Base-by-base conservation (phyloP, 2,797 vertebrate genomes). In the Gymnoscopelus microlampas region DNA sequence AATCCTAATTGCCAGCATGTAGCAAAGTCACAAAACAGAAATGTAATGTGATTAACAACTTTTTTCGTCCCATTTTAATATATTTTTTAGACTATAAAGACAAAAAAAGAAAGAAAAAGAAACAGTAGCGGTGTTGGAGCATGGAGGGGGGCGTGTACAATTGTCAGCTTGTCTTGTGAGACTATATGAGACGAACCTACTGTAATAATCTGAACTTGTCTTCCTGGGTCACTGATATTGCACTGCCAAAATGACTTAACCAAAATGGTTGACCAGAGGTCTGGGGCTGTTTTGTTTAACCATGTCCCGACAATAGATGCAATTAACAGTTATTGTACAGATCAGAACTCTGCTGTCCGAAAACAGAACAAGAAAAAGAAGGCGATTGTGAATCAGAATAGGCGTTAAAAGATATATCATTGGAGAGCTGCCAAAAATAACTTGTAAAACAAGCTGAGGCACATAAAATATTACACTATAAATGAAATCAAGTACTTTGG, bases 11-110 rank as follows among this genome's bases (percentile, higher is more conserved):
- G 78, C 78, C 73, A 60, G 1, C 14, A 54, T 19, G 76, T 70
- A 75, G 74, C 66, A 19, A 39, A 32, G 54, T 63, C 55, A 75
- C 61, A 79, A 82, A 83, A 70, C 72, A 65, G 19, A 66, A 76
- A 81, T 73, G 79, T 79, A 79, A 78, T 7, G 26, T 62, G 76
- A 84, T 84, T 79, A 73, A 80, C 82, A 73, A 86, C 71, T 57
- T 32, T 24, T 32, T 12, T 14, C 14, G n/a, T 62, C 3, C 14
- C 4, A n/a, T 54, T 19, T 62, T 29, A 13, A 13, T 26, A 12
- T 62, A 11, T 47, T 53, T 48, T 14, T 56, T 51, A 24, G 15
- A 9, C 6, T 39, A 12, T 60, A 29, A 0, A 12, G 9, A 44
- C 19, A 19, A 19, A 19, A 19, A 19, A 19, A 19, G 19, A 19